phyloP scores from a whole-genome alignment of 2,888 invertebrate genomes.

The Timema cristinae region DNA sequence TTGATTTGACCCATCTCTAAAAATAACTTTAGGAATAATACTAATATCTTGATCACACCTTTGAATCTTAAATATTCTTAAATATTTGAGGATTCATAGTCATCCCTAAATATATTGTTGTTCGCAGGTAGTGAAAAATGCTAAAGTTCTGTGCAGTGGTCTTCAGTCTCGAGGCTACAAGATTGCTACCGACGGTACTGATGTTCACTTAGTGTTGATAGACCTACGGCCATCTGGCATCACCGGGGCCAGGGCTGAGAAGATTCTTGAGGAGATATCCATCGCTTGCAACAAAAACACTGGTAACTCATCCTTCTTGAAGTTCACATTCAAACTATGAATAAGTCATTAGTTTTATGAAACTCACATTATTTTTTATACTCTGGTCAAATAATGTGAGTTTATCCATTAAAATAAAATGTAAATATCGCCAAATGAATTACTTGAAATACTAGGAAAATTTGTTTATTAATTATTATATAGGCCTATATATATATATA shows the following conservation, averaged over 20 bases:
- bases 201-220: slow-evolving; percentile 86
- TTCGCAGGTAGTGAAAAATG: slow-evolving; percentile 66
- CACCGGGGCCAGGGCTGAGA: slow-evolving; percentile 83
- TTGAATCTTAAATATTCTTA: slow-evolving; percentile 9
- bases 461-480: too few species aligned
- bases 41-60: too few species aligned
- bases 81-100: slow-evolving; percentile 4
- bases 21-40: too few species aligned
- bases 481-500: too few species aligned
- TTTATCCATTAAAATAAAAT: too few species aligned
- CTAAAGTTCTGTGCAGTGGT: slow-evolving; percentile 67
- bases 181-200: slow-evolving; percentile 85
- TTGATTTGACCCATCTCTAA: too few species aligned
- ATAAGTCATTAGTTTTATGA: too few species aligned
- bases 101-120: slow-evolving; percentile 4
- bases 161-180: slow-evolving; percentile 69
- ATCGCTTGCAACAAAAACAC: slow-evolving; percentile 98
- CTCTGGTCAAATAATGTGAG: too few species aligned
- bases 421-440: too few species aligned
- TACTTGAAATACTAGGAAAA: too few species aligned
- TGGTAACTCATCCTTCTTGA: slow-evolving; percentile 27
- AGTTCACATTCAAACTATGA: too few species aligned
- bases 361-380: too few species aligned
- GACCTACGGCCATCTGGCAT: slow-evolving; percentile 74
- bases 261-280: slow-evolving; percentile 80